A percentile compares a stretch with the other conserved stretches of the same genome.
Evolutionary conservation across 2,113 vertebrate species (phyloP).

Genomic region (Aramus guarauna): DNA sequence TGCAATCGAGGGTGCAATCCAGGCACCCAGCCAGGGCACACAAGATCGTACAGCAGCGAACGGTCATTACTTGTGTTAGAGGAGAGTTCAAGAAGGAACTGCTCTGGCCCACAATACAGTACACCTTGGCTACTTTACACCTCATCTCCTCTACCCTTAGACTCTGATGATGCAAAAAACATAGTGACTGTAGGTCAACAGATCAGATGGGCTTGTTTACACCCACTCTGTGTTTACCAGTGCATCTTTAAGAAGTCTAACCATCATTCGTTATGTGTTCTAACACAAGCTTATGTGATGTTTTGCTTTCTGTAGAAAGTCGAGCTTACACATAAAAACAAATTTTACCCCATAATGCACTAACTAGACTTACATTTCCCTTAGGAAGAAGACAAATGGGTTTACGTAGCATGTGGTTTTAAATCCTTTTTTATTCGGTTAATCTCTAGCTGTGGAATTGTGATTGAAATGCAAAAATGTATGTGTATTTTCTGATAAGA

Average conservation of each 20-base stretch:
- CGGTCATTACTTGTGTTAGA: neutral
- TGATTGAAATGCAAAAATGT: conserved; percentile 49
- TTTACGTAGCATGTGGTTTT: conserved; percentile 33
- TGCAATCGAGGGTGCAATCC: neutral
- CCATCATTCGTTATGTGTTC: neutral
- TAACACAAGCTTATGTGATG: neutral
- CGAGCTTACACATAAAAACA: neutral
- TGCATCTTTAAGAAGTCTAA: neutral
- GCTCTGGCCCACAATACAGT: neutral
- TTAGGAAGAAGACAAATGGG: conserved; percentile 29
- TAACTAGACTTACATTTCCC: conserved; percentile 9
- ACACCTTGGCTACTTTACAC: neutral
- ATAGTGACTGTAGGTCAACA: neutral
- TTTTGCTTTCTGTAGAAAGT: neutral
- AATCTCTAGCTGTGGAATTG: conserved; percentile 38
- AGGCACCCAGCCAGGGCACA: neutral
- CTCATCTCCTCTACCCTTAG: neutral
- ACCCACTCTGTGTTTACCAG: neutral
- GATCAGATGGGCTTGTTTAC: neutral
- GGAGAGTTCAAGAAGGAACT: neutral
- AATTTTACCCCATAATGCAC: neutral
- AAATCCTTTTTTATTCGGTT: conserved; percentile 47
- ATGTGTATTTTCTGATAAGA: conserved; percentile 61
- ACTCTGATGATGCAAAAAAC: neutral
- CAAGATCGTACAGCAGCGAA: neutral